A percentile compares a stretch with the other conserved stretches of the same genome.
phyloP scores from a whole-genome alignment of 2,888 invertebrate genomes.

The Cancer borealis region DNA sequence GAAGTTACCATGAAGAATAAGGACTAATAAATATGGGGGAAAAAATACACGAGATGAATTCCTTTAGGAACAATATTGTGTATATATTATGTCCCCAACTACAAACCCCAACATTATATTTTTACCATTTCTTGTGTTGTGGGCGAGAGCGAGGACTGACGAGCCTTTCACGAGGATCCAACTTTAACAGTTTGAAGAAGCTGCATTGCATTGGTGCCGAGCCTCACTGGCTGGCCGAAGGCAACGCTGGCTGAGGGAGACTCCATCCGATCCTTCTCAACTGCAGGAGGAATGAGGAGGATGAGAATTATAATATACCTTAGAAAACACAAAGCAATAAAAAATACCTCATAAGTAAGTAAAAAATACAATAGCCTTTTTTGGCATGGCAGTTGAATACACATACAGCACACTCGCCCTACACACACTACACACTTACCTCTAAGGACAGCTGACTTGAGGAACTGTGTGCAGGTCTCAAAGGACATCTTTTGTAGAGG shows the following conservation, averaged over 20 bases:
- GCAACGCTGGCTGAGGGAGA: conserved; percentile 94
- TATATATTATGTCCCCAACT: no score
- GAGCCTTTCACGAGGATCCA: neutral
- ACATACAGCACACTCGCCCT: no score
- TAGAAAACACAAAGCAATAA: neutral
- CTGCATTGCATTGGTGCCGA: conserved; percentile 90
- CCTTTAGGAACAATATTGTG: no score
- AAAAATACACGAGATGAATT: no score
- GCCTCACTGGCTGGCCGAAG: conserved; percentile 89
- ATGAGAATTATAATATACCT: neutral
- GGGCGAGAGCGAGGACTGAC: neutral
- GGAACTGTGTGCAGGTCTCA: conserved; percentile 93
- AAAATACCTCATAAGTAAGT: neutral
- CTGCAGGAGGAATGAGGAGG: conserved; percentile 80
- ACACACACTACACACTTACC: conserved; percentile 80
- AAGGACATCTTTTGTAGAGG: conserved; percentile 99
- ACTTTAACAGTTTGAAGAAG: conserved; percentile 78
- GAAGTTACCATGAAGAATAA: no score
- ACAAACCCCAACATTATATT: neutral
- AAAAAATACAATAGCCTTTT: neutral
- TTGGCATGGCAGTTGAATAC: no score
- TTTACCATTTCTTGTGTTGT: neutral
- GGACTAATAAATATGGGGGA: no score
- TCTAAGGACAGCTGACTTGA: conserved; percentile 87
- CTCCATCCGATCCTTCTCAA: conserved; percentile 87